Base-by-base conservation (phyloP, 1,140 invertebrate genomes). In the Sipha flava region DNA sequence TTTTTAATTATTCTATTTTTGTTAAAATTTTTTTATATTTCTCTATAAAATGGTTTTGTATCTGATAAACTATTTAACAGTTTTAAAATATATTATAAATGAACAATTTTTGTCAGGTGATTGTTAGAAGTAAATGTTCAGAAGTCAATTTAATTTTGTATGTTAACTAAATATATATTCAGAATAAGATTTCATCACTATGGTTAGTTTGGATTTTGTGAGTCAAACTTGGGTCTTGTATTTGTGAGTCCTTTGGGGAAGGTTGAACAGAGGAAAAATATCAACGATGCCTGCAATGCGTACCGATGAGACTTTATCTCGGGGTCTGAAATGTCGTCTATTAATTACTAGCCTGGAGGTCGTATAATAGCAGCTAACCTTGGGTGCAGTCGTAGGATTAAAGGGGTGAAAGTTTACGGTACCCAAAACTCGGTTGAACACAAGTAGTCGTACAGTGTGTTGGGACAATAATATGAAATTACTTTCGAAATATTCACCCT, bases 401-500 rank as follows among this genome's bases (percentile, higher is more conserved):
- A 70, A 70, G 66, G 66, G 66, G 66, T 47, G 40, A 70, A 70
- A 70, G 66, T 70, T 70, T 70, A 45, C 40, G 16, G 37, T 66
- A 43, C 64, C 64, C 66, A 29, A 47, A 70, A 45, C 43, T 47
- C 40, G 16, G 66, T n/a, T 47, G 40, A 70, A 70, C 66, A 29
- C 23, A 31, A 23, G 40, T 70, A 57, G 1, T 29, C 54, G 26
- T 9, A 47, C 26, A 70, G 43, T 2, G 21, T 16, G n/a, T 7
- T 18, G 43, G 26, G 43, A 68, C 64, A 26, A 68, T 70, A 70
- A 70, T 70, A 70, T 70, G 21, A 70, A 70, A 70, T 70, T 70
- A 47, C 66, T 47, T 70, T 47, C 66, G 14, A 70, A 70, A 70
- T 70, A 70, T 70, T 70, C 66, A 70, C 66, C 66, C 66, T 70